Evolutionary conservation across 2,113 vertebrate species (phyloP).

Genomic region (Rhinolophus sinicus): DNA sequence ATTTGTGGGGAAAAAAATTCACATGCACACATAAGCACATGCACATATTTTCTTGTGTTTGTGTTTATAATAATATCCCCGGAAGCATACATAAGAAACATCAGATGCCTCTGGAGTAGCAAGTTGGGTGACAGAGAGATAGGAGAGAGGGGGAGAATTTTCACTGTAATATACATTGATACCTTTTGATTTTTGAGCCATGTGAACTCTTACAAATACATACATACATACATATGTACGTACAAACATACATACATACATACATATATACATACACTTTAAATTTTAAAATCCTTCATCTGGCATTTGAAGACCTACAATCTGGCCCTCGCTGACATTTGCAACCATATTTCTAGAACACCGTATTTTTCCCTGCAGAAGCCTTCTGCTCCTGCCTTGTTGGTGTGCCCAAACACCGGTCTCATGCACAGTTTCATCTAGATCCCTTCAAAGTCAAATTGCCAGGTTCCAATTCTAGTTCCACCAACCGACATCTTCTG

Average conservation of each 20-base stretch:
- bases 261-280: background rate
- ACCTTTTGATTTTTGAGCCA: background rate
- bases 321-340: background rate
- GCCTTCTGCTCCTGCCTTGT: background rate
- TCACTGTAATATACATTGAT: background rate
- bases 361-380: background rate
- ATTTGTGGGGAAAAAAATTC: constrained; percentile 4
- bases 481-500: background rate
- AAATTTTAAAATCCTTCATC: background rate
- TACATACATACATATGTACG: background rate
- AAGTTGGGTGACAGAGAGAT: background rate
- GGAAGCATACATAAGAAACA: background rate
- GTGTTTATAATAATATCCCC: background rate
- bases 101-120: background rate
- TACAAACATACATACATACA: no score
- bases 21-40: background rate
- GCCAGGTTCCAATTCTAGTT: background rate
- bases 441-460: background rate
- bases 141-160: background rate
- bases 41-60: background rate
- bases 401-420: background rate
- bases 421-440: background rate
- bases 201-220: background rate
- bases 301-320: background rate
- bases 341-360: background rate